Evolutionary conservation across 2,797 vertebrate genomes (phyloP), one percentile per base, ranked within the genome.

Genomic region (Sebastes glaucus): DNA sequence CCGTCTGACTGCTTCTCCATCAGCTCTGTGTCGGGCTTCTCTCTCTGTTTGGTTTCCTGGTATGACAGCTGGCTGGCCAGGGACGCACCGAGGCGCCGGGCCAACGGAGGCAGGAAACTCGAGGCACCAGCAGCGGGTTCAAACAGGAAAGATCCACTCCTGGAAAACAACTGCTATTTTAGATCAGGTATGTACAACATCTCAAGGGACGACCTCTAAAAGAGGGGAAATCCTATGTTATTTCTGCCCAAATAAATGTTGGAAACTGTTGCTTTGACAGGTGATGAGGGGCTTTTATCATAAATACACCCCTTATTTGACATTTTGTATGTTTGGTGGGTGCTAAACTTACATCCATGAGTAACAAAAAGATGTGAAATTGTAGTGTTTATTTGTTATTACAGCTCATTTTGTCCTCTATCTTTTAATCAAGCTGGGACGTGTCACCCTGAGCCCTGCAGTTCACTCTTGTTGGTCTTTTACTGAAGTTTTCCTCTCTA

Each of bases 81-180:
- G n/a, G 74, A 55, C 6, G 55, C 20, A 30, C 18, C 1, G 46
- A 66, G 67, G 62, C 46, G 4, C 22, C 11, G 4, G 14, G 77
- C 66, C 60, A 88, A 57, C 66, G 71, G 80, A 88, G 76, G 52
- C 89, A 92, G 93, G 94, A 94, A 95, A 78, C 89, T 72, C 42
- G 77, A 84, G 77, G 74, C 86, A 73, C 80, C 27, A 38, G 7
- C 33, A 30, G 80, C 35, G 74, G 88, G 77, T 71, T 82, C 57
- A 23, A 81, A 71, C 86, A 91, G 94, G 93, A 94, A 93, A 89
- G 83, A 92, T 91, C 91, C 75, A 46, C 84, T 92, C 73, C 85
- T 90, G 91, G 82, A 94, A 90, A 91, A 93, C 90, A 89, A 90
- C 78, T 67, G 62, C 86, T 92, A 93, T 94, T 94, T 92, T 82